These are phyloP conservation scores for Eclectus roratus DNA, from an alignment of 2,113 vertebrate species.

Conservation along the genomic window DNA sequence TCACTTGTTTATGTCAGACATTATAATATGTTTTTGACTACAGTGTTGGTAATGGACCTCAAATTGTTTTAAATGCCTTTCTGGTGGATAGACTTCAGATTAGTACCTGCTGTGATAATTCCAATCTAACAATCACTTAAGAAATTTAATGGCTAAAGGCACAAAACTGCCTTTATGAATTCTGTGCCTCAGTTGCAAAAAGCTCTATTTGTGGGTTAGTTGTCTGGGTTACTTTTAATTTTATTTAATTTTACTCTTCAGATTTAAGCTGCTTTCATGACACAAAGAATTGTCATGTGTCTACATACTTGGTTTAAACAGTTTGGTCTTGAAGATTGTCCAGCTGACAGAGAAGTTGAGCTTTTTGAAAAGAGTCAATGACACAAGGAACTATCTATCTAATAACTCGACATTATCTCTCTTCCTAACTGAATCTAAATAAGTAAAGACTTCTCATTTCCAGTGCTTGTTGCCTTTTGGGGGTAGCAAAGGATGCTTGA, in stretches of 20 bases:
- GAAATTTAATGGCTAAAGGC: neutral
- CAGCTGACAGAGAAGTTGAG: neutral
- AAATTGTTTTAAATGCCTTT: neutral
- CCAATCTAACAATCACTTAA: neutral
- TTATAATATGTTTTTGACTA: neutral
- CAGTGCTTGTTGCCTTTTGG: neutral
- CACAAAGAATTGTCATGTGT: neutral
- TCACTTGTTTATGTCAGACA: neutral
- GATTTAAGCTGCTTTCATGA: neutral
- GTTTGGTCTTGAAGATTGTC: neutral
- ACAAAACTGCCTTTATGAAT: neutral
- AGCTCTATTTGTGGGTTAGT: neutral
- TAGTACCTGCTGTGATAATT: neutral
- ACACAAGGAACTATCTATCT: neutral
- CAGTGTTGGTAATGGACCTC: neutral
- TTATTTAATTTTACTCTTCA: neutral
- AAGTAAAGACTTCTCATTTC: neutral
- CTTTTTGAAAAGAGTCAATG: neutral
- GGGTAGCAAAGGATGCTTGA: neutral
- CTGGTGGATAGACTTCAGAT: neutral
- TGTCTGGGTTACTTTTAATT: neutral
- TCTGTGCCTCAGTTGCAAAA: neutral
- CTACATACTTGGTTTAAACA: neutral
- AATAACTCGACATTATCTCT: neutral
- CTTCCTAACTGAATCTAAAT: neutral